These are phyloP conservation scores for Limenitis camilla DNA, from an alignment of 2,888 invertebrate genomes.

Conservation along the genomic window DNA sequence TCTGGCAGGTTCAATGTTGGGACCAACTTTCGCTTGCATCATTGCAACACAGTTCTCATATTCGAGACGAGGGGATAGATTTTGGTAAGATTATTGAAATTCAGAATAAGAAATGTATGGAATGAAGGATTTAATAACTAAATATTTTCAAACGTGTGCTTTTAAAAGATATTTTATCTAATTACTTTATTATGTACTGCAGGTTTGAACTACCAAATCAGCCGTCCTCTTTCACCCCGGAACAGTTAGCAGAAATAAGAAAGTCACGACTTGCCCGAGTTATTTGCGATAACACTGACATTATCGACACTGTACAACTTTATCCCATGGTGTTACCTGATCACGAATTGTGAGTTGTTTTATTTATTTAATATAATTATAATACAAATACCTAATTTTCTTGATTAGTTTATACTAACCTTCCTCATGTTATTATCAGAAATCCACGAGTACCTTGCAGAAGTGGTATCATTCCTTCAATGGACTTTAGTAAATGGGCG, in stretches of 20 bases:
- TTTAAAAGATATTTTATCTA: neutral
- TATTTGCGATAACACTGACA: constrained; percentile 93
- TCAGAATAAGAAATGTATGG: neutral
- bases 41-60: constrained; percentile 95
- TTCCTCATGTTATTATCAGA: constrained; percentile 54
- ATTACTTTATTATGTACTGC: constrained; percentile 17
- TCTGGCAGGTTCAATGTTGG: constrained; percentile 92
- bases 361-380: neutral
- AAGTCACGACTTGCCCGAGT: constrained; percentile 87
- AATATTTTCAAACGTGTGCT: neutral
- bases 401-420: neutral
- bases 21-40: constrained; percentile 94
- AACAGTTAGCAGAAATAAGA: constrained; percentile 87
- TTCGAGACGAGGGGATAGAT: constrained; percentile 90
- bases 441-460: constrained; percentile 95
- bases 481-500: constrained; percentile 93
- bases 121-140: neutral
- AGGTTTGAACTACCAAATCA: constrained; percentile 92
- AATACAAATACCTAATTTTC: neutral
- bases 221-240: constrained; percentile 91
- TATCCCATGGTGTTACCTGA: constrained; percentile 95
- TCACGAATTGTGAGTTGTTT: constrained; percentile 87
- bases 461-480: constrained; percentile 88
- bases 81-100: constrained; percentile 77
- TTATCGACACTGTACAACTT: constrained; percentile 91